A percentile compares a stretch with the other conserved stretches of the same genome.
These are phyloP conservation scores for Saccostrea glomerata DNA, from an alignment of 1,140 invertebrate genomes.

Conservation along the genomic window DNA sequence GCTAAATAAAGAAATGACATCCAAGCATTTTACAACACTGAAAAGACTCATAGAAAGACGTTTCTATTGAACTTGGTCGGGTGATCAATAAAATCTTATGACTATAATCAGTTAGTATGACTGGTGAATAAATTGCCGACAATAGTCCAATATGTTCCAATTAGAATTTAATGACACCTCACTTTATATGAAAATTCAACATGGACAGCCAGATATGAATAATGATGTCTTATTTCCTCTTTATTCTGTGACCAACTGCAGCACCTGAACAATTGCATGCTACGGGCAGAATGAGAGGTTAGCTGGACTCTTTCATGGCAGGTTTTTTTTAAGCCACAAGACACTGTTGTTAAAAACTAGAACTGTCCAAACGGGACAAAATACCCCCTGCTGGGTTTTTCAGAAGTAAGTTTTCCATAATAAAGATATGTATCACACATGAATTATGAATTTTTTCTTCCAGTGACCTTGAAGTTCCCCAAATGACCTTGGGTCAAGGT, in stretches of 20 bases:
- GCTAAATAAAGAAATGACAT: constrained; percentile 12
- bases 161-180: constrained; percentile 36
- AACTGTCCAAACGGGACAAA: no score
- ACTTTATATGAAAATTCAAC: constrained; percentile 9
- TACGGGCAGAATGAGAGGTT: neutral
- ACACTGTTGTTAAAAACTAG: no score
- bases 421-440: no score
- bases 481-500: no score
- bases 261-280: neutral
- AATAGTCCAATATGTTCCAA: constrained; percentile 33
- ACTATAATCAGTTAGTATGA: constrained; percentile 24
- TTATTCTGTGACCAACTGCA: constrained; percentile 4
- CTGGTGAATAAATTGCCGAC: constrained; percentile 30
- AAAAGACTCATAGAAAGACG: constrained; percentile 15
- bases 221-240: constrained; percentile 34
- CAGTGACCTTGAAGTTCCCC: no score
- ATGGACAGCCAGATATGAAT: constrained; percentile 24
- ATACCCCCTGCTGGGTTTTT: no score
- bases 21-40: neutral
- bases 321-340: no score
- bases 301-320: neutral
- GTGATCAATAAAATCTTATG: constrained; percentile 34
- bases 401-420: no score
- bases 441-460: no score
- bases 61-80: constrained; percentile 20